Evolutionary conservation across 2,797 vertebrate species (phyloP), one percentile per base, ranked within the genome.

Genomic region (Poeciliopsis infans): DNA sequence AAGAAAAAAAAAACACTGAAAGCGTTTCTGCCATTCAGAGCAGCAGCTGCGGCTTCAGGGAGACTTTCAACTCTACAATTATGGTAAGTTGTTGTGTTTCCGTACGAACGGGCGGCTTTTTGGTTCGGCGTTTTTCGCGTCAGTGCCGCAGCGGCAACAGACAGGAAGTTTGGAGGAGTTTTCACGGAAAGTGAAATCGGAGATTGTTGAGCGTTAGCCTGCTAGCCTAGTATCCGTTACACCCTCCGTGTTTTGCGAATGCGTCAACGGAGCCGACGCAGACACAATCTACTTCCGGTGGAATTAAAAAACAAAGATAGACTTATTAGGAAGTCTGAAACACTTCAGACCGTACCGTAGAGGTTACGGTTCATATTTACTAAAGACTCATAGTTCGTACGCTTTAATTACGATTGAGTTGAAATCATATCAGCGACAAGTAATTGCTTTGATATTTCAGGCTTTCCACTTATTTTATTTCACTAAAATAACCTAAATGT

Each of bases 211-310:
- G 69, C 85, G 82, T 85, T 92, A 93, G 93, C 91, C 74, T 79
- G 81, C 23, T 94, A 94, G 88, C 92, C 25, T 94, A 94, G 92
- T 91, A 86, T 83, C 53, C 89, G 86, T 87, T 79, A 85, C 90
- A 82, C 91, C 90, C 89, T 87, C 70, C 20, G 74, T 46, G 49
- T 4, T 5, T 41, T 57, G 61, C 15, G 4, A 57, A 6, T 2
- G 36, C 8, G 72, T 78, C n/a, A 87, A 86, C 59, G 0, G 3
- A 0, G 18, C 0, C 1, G 7, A 6, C 23, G 0, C 3, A 0
- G 31, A 25, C 0, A 10, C 0, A 16, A 0, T 0, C 0, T 2
- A 0, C 2, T 90, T 93, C 92, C 90, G 81, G 78, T 8, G 5
- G 2, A 7, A 31, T 85, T 86, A 68, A 43, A 39, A 16, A 92